These are phyloP conservation scores for Sinotaia quadrata DNA, from an alignment of 2,888 invertebrate genomes.

Conservation along the genomic window DNA sequence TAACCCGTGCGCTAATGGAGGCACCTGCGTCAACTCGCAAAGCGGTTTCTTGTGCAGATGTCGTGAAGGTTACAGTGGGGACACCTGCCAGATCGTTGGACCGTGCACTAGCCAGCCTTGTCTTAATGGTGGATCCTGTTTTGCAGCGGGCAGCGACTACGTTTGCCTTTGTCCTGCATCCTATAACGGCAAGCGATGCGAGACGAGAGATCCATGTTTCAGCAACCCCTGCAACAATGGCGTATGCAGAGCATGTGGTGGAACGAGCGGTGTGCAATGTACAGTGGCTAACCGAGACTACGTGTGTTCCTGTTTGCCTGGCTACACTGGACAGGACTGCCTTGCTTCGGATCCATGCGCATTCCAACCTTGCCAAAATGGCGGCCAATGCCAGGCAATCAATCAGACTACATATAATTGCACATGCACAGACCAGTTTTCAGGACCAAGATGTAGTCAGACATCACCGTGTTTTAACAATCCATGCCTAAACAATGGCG, in stretches of 20 bases:
- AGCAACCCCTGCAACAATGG: slow-evolving; percentile 4
- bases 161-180: not conserved
- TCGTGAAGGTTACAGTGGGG: slow-evolving; percentile 49
- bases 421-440: slow-evolving; percentile 47
- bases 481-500: slow-evolving; percentile 52
- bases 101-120: slow-evolving; percentile 40
- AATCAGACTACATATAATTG: slow-evolving; percentile 42
- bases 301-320: slow-evolving; percentile 9
- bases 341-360: slow-evolving; percentile 15
- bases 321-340: slow-evolving; percentile 13
- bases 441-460: slow-evolving; percentile 39
- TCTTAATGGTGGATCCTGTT: slow-evolving; percentile 43
- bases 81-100: slow-evolving; percentile 40
- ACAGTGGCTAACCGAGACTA: slow-evolving; percentile 36
- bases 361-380: slow-evolving; percentile 19
- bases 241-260: not conserved
- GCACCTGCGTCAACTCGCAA: slow-evolving; percentile 38
- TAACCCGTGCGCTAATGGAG: slow-evolving; percentile 50
- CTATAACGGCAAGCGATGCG: slow-evolving; percentile 1
- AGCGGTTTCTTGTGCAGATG: slow-evolving; percentile 54
- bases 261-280: slow-evolving; percentile 46
- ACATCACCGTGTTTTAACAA: not conserved
- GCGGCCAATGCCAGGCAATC: slow-evolving; percentile 22
- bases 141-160: slow-evolving; percentile 8
- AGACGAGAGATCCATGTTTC: not conserved